Percentiles rank a stretch among this genome's conserved stretches.
Evolutionary conservation across 2,113 vertebrate species (phyloP).

Genomic region (Indicator indicator): DNA sequence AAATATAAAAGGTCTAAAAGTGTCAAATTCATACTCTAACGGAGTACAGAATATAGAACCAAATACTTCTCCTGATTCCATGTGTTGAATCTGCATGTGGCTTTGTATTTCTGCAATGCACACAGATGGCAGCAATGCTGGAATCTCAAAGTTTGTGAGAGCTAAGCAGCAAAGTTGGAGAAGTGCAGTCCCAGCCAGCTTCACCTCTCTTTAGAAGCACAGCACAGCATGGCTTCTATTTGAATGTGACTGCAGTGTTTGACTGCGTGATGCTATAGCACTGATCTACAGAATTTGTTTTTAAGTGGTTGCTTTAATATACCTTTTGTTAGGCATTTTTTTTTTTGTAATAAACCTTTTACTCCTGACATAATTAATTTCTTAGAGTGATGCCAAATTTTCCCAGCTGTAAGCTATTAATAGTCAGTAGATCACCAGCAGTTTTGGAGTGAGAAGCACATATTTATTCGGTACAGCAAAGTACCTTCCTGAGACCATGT

Average conservation of each 20-base stretch:
- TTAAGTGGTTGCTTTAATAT: background rate
- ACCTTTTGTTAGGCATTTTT: background rate
- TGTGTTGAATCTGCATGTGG: background rate
- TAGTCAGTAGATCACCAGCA: background rate
- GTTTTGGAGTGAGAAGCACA: background rate
- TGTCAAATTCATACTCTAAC: background rate
- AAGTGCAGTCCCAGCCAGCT: background rate
- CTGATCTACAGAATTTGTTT: background rate
- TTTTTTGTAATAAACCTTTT: background rate
- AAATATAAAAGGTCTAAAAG: background rate
- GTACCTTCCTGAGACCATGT: background rate
- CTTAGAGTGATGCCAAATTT: background rate
- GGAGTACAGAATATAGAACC: background rate
- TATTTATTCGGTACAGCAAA: background rate
- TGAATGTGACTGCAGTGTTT: background rate
- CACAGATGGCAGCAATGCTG: background rate
- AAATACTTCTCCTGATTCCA: background rate
- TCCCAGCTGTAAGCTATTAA: background rate
- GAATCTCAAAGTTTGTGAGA: background rate
- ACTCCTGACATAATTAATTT: background rate
- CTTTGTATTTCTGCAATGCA: background rate
- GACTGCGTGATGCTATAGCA: background rate
- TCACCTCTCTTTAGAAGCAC: background rate
- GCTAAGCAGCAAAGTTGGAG: background rate
- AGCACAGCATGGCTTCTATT: rapidly evolving